Conservation (phyloP, 2,888 invertebrate species). For the Campaea margaritaria region DNA sequence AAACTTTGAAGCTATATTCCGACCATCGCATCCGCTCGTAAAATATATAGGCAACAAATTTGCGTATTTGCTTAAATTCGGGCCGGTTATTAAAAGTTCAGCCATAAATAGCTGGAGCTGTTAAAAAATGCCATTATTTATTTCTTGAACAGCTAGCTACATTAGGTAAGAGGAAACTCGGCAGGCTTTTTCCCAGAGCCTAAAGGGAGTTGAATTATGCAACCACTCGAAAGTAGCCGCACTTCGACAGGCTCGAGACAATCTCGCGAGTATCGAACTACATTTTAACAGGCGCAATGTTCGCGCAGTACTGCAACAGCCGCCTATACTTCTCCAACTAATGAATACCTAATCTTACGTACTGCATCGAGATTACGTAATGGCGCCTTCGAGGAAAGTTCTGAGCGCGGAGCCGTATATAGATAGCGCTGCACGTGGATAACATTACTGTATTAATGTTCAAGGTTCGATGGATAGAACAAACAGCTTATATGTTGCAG, state of each 20-base stretch:
- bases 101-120: conserved; percentile 31
- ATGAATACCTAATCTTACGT: conserved; percentile 31
- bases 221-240: conserved; percentile 31
- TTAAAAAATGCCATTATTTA: conserved; percentile 37
- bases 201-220: conserved; percentile 35
- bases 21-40: conserved; percentile 11
- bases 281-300: conserved; percentile 13
- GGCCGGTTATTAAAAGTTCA: conserved; percentile 32
- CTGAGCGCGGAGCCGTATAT: background rate
- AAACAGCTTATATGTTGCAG: background rate
- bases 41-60: conserved; percentile 21
- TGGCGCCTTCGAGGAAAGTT: background rate
- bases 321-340: conserved; percentile 27
- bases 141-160: conserved; percentile 31
- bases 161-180: conserved; percentile 7
- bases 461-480: background rate
- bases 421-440: conserved; percentile 10
- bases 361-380: conserved; percentile 13
- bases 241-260: conserved; percentile 20
- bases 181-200: conserved; percentile 27
- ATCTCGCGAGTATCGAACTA: conserved; percentile 26
- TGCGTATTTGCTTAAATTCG: conserved; percentile 9
- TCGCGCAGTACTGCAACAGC: conserved; percentile 3
- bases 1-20: conserved; percentile 6
- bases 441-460: background rate